A percentile compares a stretch with the other conserved stretches of the same genome.
Evolutionary conservation across 2,888 invertebrate genomes (phyloP).

Genomic region (Endotricha flammealis): DNA sequence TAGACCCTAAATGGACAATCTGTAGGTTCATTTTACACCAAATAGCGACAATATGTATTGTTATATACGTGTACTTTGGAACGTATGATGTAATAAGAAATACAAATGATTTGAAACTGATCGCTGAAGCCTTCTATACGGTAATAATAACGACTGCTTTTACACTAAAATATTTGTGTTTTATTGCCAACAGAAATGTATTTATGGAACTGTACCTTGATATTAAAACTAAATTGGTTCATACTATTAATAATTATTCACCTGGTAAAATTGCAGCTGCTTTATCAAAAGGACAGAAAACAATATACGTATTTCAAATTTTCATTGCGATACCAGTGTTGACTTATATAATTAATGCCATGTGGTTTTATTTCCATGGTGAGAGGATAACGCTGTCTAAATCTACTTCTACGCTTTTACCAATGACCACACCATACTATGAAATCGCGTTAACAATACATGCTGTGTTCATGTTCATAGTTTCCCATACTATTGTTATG

Average conservation of each 20-base stretch:
- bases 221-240: slow-evolving; percentile 37
- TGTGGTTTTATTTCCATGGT: slow-evolving; percentile 42
- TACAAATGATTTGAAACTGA: slow-evolving; percentile 28
- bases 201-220: slow-evolving; percentile 38
- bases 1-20: slow-evolving; percentile 51
- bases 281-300: slow-evolving; percentile 27
- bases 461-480: slow-evolving; percentile 34
- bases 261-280: slow-evolving; percentile 21
- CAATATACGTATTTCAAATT: neutral
- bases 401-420: slow-evolving; percentile 47
- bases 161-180: slow-evolving; percentile 35
- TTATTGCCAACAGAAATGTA: slow-evolving; percentile 26
- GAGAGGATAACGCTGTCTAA: slow-evolving; percentile 39
- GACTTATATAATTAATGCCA: slow-evolving; percentile 32
- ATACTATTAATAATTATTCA: slow-evolving; percentile 29
- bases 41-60: slow-evolving; percentile 27
- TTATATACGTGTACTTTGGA: slow-evolving; percentile 44
- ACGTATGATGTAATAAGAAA: slow-evolving; percentile 37
- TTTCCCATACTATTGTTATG: slow-evolving; percentile 31
- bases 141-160: slow-evolving; percentile 33
- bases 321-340: slow-evolving; percentile 26
- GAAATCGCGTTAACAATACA: slow-evolving; percentile 49
- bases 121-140: slow-evolving; percentile 48
- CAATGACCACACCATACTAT: slow-evolving; percentile 48
- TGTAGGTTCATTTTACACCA: slow-evolving; percentile 32